These are phyloP conservation scores for Aporophyla nigra DNA, from an alignment of 2,888 invertebrate species.

Conservation along the genomic window DNA sequence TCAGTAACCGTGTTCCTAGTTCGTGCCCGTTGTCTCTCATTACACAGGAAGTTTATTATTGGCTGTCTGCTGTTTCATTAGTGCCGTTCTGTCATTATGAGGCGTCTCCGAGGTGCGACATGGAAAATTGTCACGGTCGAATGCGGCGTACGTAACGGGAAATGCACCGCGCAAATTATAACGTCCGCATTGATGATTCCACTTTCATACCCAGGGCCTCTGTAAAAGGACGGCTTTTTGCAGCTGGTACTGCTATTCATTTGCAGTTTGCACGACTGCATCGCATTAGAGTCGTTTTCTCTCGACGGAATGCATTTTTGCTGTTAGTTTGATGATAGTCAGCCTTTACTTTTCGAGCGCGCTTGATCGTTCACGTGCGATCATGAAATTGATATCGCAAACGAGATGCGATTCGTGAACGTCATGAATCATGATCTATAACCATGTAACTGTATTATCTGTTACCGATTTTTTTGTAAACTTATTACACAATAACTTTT, in stretches of 20 bases:
- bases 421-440: constrained; percentile 54
- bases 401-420: constrained; percentile 53
- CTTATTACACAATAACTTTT: constrained; percentile 68
- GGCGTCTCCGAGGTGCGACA: constrained; percentile 75
- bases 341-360: constrained; percentile 41
- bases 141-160: constrained; percentile 85
- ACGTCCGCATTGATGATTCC: constrained; percentile 76
- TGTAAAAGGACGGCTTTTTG: constrained; percentile 60
- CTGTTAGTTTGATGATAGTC: constrained; percentile 44
- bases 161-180: constrained; percentile 82
- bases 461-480: constrained; percentile 61
- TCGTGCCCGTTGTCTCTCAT: constrained; percentile 80
- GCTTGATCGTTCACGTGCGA: constrained; percentile 52
- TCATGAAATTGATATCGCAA: constrained; percentile 60
- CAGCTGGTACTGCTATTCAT: constrained; percentile 53
- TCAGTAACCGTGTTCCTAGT: constrained; percentile 58
- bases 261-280: constrained; percentile 62
- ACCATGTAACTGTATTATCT: constrained; percentile 62
- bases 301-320: constrained; percentile 50
- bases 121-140: constrained; percentile 74
- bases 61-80: constrained; percentile 82
- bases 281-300: constrained; percentile 54
- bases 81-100: constrained; percentile 82
- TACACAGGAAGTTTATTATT: constrained; percentile 79
- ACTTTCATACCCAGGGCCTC: constrained; percentile 70